These are phyloP conservation scores for Drosophila suboccidentalis DNA, from an alignment of 2,888 invertebrate genomes.

Conservation along the genomic window DNA sequence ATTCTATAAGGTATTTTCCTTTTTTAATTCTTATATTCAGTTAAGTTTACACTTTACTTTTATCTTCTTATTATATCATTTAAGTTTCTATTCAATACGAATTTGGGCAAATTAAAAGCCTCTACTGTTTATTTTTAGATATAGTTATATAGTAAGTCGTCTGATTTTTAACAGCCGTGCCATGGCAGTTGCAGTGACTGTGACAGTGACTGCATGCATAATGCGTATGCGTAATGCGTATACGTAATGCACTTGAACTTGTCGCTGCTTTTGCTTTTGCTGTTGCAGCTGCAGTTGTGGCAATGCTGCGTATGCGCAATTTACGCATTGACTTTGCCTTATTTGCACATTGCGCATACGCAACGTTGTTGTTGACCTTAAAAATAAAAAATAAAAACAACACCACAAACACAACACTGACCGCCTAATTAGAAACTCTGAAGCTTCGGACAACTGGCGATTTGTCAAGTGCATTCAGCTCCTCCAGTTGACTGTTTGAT, in stretches of 20 bases:
- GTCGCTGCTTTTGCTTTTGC: conserved; percentile 29
- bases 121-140: not conserved
- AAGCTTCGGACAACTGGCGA: conserved; percentile 11
- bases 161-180: conserved; percentile 46
- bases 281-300: conserved; percentile 31
- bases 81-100: not conserved
- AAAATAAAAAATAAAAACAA: conserved; percentile 25
- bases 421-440: conserved; percentile 56
- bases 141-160: conserved; percentile 17
- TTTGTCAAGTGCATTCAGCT: conserved; percentile 51
- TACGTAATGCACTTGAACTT: conserved; percentile 73
- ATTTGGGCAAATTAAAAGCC: no score
- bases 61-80: no score
- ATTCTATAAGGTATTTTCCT: no score
- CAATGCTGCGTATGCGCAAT: conserved; percentile 59
- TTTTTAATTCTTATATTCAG: no score
- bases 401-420: not conserved
- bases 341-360: conserved; percentile 77
- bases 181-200: conserved; percentile 62
- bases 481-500: conserved; percentile 65
- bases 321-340: conserved; percentile 37
- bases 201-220: conserved; percentile 22
- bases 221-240: conserved; percentile 59
- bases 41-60: no score
- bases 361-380: conserved; percentile 65